Base-by-base conservation (phyloP, 2,113 vertebrate genomes). In the Lepus europaeus region DNA sequence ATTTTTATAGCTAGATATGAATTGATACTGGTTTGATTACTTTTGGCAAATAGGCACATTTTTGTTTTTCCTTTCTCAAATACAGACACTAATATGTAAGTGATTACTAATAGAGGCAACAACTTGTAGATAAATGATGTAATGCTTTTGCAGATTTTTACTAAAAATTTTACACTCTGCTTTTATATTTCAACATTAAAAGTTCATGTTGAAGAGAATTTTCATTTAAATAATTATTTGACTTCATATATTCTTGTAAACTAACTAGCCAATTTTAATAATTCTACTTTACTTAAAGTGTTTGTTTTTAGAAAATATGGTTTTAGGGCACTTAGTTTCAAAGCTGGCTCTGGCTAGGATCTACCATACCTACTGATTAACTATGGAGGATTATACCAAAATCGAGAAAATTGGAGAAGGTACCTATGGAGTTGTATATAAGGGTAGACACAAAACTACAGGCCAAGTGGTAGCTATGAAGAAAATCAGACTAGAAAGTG, bases 61-160 rank as follows among this genome's bases (percentile, higher is more conserved):
- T 92, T 88, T 79, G 45, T 7, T 69, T 79, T 23, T 88, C 56
- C 59, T 63, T 76, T 87, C 56, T 20, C 33, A 70, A 89, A 92
- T 68, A 12, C n/a, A 79, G 49, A 61, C 33, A 59, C 25, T 23
- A 66, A 63, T 49, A 49, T 11, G 70, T 80, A 51, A 23, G 9
- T 91, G 23, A 86, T 51, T 81, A 23, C 64, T 66, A 82, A 51
- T 51, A 9, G 70, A 23, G 45, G 25, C 9, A 86, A 39, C 19
- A 77, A 36, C 78, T 49, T 92, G 12, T 51, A 77, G 22, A 61
- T 78, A 81, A 81, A 89, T 5, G 76, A 19, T 66, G 9, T 14
- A 31, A 77, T 36, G 83, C 17, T 74, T 87, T 27, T 53, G 16
- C 25, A 86, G 69, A 81, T 72, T 89, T 89, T 25, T 89, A 33